These are phyloP conservation scores for Brachionichthys hirsutus DNA, from an alignment of 2,113 vertebrate species.

Conservation along the genomic window DNA sequence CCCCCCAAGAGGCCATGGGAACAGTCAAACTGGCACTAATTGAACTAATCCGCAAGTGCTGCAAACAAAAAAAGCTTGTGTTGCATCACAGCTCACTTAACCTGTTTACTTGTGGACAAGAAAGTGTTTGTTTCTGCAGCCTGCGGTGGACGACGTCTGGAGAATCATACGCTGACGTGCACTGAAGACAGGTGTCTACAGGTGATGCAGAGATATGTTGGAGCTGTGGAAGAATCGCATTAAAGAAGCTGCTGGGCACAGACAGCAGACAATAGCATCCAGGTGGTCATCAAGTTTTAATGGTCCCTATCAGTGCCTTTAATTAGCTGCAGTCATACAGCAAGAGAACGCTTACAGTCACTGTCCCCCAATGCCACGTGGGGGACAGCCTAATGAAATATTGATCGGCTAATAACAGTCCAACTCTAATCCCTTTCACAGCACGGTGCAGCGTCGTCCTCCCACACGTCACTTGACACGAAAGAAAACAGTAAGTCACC, in stretches of 20 bases:
- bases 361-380: slow-evolving; percentile 5
- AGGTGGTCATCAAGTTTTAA: slow-evolving; percentile 52
- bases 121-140: slow-evolving; percentile 14
- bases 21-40: slow-evolving; percentile 30
- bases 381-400: slow-evolving; percentile 56
- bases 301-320: slow-evolving; percentile 42
- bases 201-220: slow-evolving; percentile 12
- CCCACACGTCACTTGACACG: slow-evolving; percentile 41
- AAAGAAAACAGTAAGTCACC: slow-evolving; percentile 23
- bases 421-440: slow-evolving; percentile 23
- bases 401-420: slow-evolving; percentile 50
- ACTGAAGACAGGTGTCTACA: slow-evolving; percentile 9
- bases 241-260: slow-evolving; percentile 18
- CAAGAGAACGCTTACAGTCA: slow-evolving; percentile 8
- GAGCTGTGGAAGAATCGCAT: slow-evolving; percentile 3
- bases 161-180: slow-evolving; percentile 8
- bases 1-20: slow-evolving; percentile 25
- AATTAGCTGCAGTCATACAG: slow-evolving; percentile 47
- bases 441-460: slow-evolving; percentile 20
- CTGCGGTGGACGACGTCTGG: neutral
- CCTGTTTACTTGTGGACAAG: slow-evolving; percentile 21
- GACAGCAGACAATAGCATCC: slow-evolving; percentile 25
- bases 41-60: slow-evolving; percentile 47
- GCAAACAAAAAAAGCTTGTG: slow-evolving; percentile 32
- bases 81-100: slow-evolving; percentile 49